These are phyloP conservation scores for Cryptocephalus moraei DNA, from an alignment of 2,888 invertebrate species.

Conservation along the genomic window DNA sequence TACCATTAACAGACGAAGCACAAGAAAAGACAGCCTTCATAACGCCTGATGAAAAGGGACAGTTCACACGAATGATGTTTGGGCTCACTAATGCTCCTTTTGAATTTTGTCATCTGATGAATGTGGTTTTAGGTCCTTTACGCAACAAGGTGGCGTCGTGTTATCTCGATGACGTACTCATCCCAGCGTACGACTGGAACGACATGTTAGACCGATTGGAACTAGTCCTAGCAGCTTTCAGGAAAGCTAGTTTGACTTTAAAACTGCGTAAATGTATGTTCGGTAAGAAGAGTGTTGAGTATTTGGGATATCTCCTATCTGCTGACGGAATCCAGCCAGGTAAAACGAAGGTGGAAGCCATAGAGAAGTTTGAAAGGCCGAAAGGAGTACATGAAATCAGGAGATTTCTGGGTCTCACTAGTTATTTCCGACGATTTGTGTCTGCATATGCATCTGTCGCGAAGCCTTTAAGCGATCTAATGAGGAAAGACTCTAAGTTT, in stretches of 20 bases:
- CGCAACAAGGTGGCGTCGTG: constrained; percentile 3
- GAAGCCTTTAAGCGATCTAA: constrained; percentile 1
- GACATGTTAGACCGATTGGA: constrained; percentile 18
- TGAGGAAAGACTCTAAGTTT: constrained; percentile 13
- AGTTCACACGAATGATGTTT: constrained; percentile 9
- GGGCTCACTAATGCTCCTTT: constrained; percentile 9
- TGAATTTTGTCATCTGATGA: constrained; percentile 8
- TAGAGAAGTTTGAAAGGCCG: constrained; percentile 9
- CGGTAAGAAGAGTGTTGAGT: constrained; percentile 9
- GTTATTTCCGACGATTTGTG: constrained; percentile 16
- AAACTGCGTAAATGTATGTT: constrained; percentile 26
- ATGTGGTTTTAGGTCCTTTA: constrained; percentile 5
- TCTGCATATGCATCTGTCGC: constrained; percentile 4
- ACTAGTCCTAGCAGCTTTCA: constrained; percentile 14
- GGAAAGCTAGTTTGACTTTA: constrained; percentile 21
- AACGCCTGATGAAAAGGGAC: constrained; percentile 3
- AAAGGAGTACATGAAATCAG: constrained; percentile 7
- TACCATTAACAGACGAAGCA: constrained; percentile 2
- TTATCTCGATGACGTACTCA: constrained; percentile 9
- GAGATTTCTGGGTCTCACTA: constrained; percentile 15
- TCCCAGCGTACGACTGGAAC: constrained; percentile 6
- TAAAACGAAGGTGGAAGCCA: constrained; percentile 3
- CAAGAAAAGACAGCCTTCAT: constrained; percentile 3
- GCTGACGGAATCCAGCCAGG: constrained; percentile 7
- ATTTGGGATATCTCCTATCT: constrained; percentile 7